phyloP scores from a whole-genome alignment of 2,888 invertebrate species.

The Hyles lineata region DNA sequence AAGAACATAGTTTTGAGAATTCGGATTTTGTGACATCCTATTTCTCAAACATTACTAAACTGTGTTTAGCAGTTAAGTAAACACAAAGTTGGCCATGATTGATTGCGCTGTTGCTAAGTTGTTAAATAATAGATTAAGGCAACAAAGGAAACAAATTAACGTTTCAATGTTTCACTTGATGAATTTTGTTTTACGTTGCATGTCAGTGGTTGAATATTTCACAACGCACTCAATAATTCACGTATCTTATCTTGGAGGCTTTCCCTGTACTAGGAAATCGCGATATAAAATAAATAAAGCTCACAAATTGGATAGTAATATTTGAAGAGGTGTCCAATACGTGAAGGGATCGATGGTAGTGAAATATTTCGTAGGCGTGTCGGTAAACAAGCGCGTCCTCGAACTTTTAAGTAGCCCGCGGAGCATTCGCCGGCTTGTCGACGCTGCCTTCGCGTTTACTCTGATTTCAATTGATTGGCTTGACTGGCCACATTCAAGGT shows the following conservation, averaged over 20 bases:
- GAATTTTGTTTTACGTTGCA: background rate
- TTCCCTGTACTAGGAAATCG: background rate
- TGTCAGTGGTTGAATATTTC: constrained; percentile 7
- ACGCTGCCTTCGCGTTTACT: constrained; percentile 38
- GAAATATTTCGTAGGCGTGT: constrained; percentile 53
- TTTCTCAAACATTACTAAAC: too few relatives aligned
- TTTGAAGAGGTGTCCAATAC: constrained; percentile 45
- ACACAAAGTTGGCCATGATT: too few relatives aligned
- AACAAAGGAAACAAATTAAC: background rate
- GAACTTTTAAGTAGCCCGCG: constrained; percentile 49
- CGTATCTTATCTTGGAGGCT: background rate
- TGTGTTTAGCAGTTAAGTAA: too few relatives aligned
- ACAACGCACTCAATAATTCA: constrained; percentile 11
- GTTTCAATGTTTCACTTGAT: background rate
- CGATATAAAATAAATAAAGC: constrained; percentile 31
- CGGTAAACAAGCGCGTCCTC: constrained; percentile 48
- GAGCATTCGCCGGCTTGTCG: constrained; percentile 29
- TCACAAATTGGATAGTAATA: constrained; percentile 47
- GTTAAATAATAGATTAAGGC: background rate
- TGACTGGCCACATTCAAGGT: constrained; percentile 43
- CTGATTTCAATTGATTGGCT: constrained; percentile 50
- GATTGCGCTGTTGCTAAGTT: too few relatives aligned
- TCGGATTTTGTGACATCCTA: too few relatives aligned
- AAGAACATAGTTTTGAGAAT: too few relatives aligned
- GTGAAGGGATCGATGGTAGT: constrained; percentile 52